phyloP scores from a whole-genome alignment of 2,113 vertebrate genomes.

The Heliornis fulica region DNA sequence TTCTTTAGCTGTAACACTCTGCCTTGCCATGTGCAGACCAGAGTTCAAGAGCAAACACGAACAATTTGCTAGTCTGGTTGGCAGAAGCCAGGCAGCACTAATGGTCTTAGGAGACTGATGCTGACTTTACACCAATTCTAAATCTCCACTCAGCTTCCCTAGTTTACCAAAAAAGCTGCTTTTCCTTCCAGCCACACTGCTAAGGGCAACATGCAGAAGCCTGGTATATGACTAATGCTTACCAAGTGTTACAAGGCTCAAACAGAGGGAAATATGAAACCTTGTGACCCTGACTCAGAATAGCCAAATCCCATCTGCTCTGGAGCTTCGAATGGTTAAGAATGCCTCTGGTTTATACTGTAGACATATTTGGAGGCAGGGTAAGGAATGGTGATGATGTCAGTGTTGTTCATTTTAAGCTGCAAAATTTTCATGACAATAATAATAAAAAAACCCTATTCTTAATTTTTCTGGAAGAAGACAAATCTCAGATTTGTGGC shows the following conservation, averaged over 20 bases:
- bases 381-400: not conserved
- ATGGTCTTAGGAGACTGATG: not conserved
- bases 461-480: not conserved
- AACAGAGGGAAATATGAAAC: slow-evolving; percentile 40
- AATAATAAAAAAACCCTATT: not conserved
- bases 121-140: not conserved
- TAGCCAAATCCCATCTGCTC: slow-evolving; percentile 10
- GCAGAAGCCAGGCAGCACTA: not conserved
- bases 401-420: not conserved
- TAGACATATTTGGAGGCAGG: not conserved
- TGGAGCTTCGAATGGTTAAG: not conserved
- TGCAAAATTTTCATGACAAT: not conserved
- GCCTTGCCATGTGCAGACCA: not conserved
- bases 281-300: slow-evolving; percentile 47
- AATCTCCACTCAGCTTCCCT: not conserved
- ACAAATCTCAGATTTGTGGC: not conserved
- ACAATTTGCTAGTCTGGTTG: not conserved
- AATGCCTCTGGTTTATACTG: not conserved
- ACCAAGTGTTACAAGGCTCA: not conserved
- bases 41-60: slow-evolving; percentile 19
- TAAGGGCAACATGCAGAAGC: not conserved
- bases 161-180: slow-evolving; percentile 12
- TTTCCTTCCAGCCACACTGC: slow-evolving; percentile 1
- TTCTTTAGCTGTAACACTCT: not conserved
- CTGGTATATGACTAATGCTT: not conserved